Percentiles rank a stretch among this genome's conserved stretches.
phyloP scores from a whole-genome alignment of 2,888 invertebrate species.

The Drosophila sordidapex region DNA sequence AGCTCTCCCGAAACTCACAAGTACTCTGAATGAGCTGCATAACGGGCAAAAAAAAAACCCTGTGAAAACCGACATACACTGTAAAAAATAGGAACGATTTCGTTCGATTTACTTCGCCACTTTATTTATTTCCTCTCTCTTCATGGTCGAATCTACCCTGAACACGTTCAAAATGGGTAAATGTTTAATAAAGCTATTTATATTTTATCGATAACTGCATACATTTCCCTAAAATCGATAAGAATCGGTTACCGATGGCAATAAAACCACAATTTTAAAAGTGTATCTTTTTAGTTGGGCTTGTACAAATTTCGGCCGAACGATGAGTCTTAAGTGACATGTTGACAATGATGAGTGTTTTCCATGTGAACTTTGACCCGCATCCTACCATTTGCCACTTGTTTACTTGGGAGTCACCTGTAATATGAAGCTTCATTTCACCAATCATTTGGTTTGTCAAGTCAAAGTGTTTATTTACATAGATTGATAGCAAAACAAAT shows the following conservation, averaged over 20 bases:
- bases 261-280: background rate
- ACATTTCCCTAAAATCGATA: background rate
- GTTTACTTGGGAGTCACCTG: background rate
- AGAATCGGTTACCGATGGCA: background rate
- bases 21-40: background rate
- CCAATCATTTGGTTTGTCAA: background rate
- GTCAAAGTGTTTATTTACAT: background rate
- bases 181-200: background rate
- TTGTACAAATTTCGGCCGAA: background rate
- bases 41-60: too few species aligned
- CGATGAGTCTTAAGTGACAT: background rate
- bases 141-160: background rate
- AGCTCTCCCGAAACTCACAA: background rate
- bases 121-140: background rate
- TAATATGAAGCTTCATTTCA: background rate
- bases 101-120: background rate
- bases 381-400: background rate
- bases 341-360: background rate
- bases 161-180: background rate
- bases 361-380: background rate
- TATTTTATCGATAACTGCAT: background rate
- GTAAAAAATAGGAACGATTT: background rate
- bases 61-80: background rate
- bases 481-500: background rate
- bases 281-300: background rate